A percentile compares a stretch with the other conserved stretches of the same genome.
Conservation (phyloP, 2,113 vertebrate species). For the Peucedramus taeniatus region DNA sequence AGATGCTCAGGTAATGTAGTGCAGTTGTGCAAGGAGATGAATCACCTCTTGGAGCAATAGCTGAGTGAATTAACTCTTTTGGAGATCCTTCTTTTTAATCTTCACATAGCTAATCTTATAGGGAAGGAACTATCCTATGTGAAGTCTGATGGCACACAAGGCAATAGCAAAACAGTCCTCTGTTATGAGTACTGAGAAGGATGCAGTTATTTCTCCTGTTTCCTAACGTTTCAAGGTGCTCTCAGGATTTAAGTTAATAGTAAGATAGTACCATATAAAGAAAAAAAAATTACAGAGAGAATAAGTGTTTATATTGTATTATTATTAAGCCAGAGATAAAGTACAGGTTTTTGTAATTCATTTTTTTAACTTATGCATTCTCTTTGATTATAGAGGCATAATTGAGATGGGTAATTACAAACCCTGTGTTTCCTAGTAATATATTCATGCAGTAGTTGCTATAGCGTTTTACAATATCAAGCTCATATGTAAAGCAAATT, state of each 20-base stretch:
- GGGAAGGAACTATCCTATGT: not conserved
- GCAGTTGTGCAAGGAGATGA: not conserved
- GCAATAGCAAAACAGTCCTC: not conserved
- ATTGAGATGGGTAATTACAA: conserved; percentile 73
- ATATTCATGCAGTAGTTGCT: conserved; percentile 58
- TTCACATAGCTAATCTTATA: not conserved
- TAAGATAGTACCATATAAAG: not conserved
- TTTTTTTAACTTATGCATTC: conserved; percentile 23
- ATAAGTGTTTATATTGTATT: not conserved
- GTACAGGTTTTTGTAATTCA: not conserved
- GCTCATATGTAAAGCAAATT: conserved; percentile 69
- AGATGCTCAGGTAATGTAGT: not conserved
- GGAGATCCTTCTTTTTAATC: not conserved
- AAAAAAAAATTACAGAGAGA: not conserved
- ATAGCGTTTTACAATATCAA: conserved; percentile 65
- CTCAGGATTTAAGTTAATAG: not conserved
- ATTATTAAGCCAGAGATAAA: conserved; percentile 32
- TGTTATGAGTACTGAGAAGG: not conserved
- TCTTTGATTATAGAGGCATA: conserved; percentile 52
- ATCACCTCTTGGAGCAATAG: not conserved
- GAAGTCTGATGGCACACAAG: not conserved
- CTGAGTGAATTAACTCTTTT: not conserved
- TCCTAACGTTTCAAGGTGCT: not conserved
- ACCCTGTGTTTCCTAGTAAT: conserved; percentile 61
- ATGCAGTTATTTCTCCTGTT: not conserved